phyloP scores from a whole-genome alignment of 2,888 invertebrate genomes.

The Parnassius mnemosyne region DNA sequence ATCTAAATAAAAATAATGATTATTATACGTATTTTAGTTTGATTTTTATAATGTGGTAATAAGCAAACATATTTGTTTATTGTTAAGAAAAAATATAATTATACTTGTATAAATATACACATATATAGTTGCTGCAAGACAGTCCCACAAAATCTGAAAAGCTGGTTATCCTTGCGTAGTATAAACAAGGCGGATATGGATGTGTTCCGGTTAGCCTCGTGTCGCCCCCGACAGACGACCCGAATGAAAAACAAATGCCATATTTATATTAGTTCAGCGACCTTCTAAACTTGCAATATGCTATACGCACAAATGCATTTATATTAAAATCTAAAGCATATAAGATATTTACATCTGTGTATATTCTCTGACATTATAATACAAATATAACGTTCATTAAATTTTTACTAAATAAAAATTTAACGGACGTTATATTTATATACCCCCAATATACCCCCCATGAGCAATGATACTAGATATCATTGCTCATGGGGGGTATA shows the following conservation, averaged over 20 bases:
- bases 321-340: no score
- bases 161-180: not conserved
- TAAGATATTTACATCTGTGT: no score
- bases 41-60: not conserved
- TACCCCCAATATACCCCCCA: no score
- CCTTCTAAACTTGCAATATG: slow-evolving; percentile 10
- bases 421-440: no score
- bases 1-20: not conserved
- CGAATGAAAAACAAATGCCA: slow-evolving; percentile 22
- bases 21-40: not conserved
- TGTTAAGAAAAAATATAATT: no score
- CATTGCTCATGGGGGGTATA: no score
- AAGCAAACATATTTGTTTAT: not conserved
- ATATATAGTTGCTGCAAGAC: not conserved
- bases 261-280: slow-evolving; percentile 1
- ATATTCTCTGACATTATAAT: no score
- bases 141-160: not conserved
- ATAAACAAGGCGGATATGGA: slow-evolving; percentile 20
- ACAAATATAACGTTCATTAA: no score
- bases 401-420: no score
- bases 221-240: slow-evolving; percentile 18
- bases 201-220: slow-evolving; percentile 22
- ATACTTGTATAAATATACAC: no score
- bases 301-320: not conserved
- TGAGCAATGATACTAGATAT: no score